Percentiles rank a stretch among this genome's conserved stretches.
phyloP scores from a whole-genome alignment of 30 jellyfish, hydroid and myxozoan genomes.

The Aurelia sp. region DNA sequence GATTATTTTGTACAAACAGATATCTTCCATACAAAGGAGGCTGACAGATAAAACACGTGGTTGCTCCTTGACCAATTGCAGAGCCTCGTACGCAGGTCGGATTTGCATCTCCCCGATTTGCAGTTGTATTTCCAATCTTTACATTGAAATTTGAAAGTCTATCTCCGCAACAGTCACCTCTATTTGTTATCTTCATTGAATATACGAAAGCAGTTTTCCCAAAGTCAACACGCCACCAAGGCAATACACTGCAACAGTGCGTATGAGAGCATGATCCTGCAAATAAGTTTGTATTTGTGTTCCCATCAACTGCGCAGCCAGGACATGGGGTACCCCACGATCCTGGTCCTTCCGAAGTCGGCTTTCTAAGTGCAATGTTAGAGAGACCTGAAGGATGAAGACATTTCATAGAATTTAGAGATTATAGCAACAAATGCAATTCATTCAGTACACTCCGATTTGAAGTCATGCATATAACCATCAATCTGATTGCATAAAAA shows the following conservation, averaged over 20 bases:
- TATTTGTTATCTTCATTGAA: constrained; percentile 51
- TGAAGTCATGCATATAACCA: no score
- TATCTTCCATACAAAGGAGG: constrained; percentile 40
- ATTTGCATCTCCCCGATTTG: constrained; percentile 16
- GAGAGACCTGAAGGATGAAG: no score
- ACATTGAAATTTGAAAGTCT: constrained; percentile 35
- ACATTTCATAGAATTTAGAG: no score
- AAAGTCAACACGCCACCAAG: constrained; percentile 74
- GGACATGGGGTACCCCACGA: not conserved
- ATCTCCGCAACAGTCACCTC: constrained; percentile 46
- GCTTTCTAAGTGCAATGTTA: constrained; percentile 57
- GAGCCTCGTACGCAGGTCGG: not conserved
- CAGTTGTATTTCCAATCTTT: constrained; percentile 3
- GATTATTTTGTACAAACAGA: constrained; percentile 1
- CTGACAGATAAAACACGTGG: constrained; percentile 15
- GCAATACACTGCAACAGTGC: constrained; percentile 18
- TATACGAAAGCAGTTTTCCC: constrained; percentile 43
- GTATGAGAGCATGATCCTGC: constrained; percentile 52
- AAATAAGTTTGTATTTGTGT: not conserved
- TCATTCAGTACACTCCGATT: no score
- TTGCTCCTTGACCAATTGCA: constrained; percentile 32
- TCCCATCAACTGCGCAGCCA: constrained; percentile 54
- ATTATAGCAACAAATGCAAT: no score
- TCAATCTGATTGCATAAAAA: no score
- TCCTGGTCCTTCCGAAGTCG: constrained; percentile 9